phyloP scores from a whole-genome alignment of 2,113 vertebrate genomes.

The Nycticorax nycticorax region DNA sequence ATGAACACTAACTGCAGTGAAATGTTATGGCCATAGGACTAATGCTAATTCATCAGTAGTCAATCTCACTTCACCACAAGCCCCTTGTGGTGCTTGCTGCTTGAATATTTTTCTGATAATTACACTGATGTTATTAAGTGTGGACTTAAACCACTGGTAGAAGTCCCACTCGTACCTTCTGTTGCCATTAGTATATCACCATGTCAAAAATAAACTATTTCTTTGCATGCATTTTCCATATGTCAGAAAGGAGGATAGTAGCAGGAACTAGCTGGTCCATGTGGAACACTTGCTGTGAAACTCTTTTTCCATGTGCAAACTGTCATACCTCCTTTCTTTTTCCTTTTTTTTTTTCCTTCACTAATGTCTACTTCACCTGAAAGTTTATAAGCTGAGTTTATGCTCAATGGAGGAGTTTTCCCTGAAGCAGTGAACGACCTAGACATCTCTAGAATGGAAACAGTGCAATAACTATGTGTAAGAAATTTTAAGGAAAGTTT shows the following conservation, averaged over 20 bases:
- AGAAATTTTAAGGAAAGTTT: neutral
- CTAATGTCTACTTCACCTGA: neutral
- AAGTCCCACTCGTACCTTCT: neutral
- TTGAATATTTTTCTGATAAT: neutral
- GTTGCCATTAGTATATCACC: neutral
- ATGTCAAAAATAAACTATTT: neutral
- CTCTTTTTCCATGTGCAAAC: neutral
- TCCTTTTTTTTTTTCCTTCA: neutral
- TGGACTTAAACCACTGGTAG: neutral
- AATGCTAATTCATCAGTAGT: neutral
- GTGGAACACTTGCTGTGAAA: neutral
- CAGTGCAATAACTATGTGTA: neutral
- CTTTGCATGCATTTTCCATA: neutral
- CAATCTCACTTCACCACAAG: neutral
- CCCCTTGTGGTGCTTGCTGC: neutral
- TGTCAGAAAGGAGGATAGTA: neutral
- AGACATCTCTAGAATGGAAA: neutral
- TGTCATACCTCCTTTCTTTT: neutral
- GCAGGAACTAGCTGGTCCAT: neutral
- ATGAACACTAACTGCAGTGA: neutral
- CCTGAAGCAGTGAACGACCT: neutral
- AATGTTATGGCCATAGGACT: neutral
- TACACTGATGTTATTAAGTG: neutral
- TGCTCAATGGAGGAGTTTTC: neutral
- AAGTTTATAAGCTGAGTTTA: neutral